Evolutionary conservation across 2,888 invertebrate species (phyloP).

Genomic region (Lasioglossum oenotherae): DNA sequence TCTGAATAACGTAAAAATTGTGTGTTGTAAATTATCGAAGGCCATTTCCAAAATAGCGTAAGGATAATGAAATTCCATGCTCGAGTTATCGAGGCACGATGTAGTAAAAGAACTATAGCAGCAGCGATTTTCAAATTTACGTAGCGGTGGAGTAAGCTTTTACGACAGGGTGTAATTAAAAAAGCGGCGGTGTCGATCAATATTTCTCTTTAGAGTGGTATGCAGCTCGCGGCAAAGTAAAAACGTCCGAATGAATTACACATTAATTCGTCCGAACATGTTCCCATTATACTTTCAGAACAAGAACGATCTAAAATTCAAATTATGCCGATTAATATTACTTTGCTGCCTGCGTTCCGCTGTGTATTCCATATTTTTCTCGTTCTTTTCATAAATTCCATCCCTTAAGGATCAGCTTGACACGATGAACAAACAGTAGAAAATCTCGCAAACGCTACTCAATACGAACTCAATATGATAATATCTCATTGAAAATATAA

Average conservation of each 20-base stretch:
- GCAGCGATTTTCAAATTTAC: background rate
- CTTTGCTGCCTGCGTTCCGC: background rate
- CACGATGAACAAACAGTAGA: background rate
- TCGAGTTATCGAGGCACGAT: background rate
- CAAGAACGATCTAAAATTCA: constrained; percentile 7
- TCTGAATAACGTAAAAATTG: background rate
- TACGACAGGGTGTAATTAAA: background rate
- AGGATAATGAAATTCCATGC: background rate
- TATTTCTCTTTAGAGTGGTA: background rate
- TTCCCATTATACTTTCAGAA: constrained; percentile 14
- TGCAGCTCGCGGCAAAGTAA: background rate
- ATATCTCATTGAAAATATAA: too few relatives aligned
- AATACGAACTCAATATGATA: too few relatives aligned
- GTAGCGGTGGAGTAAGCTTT: background rate
- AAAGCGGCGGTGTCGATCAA: background rate
- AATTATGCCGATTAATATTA: background rate
- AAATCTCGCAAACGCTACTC: background rate
- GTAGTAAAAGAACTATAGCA: background rate
- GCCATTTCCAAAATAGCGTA: background rate
- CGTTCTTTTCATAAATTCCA: background rate
- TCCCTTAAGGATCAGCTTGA: background rate
- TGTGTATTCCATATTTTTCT: constrained; percentile 3
- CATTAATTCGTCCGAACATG: background rate
- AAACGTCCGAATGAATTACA: constrained; percentile 4
- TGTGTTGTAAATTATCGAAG: background rate